These are phyloP conservation scores for Physocephala rufipes DNA, from an alignment of 2,888 invertebrate genomes.

Conservation along the genomic window DNA sequence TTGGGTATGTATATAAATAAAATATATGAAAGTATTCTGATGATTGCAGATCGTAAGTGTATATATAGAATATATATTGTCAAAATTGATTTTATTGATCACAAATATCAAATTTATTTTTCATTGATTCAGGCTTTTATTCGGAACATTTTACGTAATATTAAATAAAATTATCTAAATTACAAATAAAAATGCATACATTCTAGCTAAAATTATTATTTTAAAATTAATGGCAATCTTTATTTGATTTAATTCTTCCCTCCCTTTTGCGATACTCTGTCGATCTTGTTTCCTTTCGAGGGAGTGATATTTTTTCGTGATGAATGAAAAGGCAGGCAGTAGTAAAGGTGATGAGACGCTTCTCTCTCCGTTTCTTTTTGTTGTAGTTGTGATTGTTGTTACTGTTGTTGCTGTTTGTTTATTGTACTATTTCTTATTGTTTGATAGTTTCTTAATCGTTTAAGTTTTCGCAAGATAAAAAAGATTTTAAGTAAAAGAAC, in stretches of 20 bases:
- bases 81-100: too few relatives aligned
- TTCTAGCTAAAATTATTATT: conserved; percentile 55
- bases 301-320: background rate
- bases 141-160: background rate
- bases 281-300: conserved; percentile 16
- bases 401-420: conserved; percentile 27
- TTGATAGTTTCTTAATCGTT: conserved; percentile 36
- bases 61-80: too few relatives aligned
- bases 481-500: conserved; percentile 1
- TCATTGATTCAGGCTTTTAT: too few relatives aligned
- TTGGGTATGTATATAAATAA: too few relatives aligned
- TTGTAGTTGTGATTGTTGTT: conserved; percentile 2
- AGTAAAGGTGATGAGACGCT: background rate
- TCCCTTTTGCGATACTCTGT: conserved; percentile 41
- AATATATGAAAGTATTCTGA: too few relatives aligned
- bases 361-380: background rate
- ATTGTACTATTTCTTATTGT: conserved; percentile 14
- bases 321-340: background rate
- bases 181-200: conserved; percentile 48
- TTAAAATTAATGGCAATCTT: conserved; percentile 51
- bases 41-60: too few relatives aligned
- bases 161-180: conserved; percentile 50
- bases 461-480: background rate
- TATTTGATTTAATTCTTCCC: conserved; percentile 36
- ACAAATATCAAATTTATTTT: too few relatives aligned